A percentile compares a stretch with the other conserved stretches of the same genome.
Evolutionary conservation across 2,888 invertebrate species (phyloP).

Genomic region (Trichacis sp.): DNA sequence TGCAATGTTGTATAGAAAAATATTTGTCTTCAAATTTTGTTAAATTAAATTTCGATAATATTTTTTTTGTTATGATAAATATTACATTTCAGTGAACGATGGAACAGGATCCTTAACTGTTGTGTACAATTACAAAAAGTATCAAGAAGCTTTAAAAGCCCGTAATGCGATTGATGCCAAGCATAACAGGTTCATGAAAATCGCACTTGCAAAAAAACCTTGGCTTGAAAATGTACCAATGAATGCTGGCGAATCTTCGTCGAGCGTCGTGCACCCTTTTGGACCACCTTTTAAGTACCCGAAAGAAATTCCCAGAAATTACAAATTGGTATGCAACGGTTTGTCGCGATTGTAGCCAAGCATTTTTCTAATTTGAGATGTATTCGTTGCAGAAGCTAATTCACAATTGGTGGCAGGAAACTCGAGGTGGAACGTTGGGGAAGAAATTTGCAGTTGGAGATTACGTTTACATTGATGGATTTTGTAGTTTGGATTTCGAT

Average conservation of each 20-base stretch:
- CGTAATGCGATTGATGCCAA: constrained; percentile 26
- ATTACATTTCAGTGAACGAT: constrained; percentile 24
- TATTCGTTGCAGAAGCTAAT: constrained; percentile 25
- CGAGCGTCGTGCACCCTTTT: constrained; percentile 3
- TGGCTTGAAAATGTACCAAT: constrained; percentile 18
- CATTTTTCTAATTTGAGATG: background rate
- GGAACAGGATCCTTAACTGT: constrained; percentile 23
- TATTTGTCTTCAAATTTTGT: too few species aligned
- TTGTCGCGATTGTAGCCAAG: background rate
- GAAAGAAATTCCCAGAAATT: constrained; percentile 26
- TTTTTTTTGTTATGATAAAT: too few species aligned
- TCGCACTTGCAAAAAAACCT: constrained; percentile 18
- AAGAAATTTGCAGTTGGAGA: constrained; percentile 32
- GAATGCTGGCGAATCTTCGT: constrained; percentile 6
- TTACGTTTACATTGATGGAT: constrained; percentile 33
- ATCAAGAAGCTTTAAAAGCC: constrained; percentile 1
- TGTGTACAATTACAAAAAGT: constrained; percentile 13
- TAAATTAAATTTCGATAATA: too few species aligned
- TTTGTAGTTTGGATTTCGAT: constrained; percentile 33
- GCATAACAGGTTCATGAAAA: constrained; percentile 21
- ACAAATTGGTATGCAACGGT: constrained; percentile 20
- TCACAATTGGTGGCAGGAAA: constrained; percentile 36
- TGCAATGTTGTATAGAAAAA: too few species aligned
- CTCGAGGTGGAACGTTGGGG: constrained; percentile 29
- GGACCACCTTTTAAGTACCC: constrained; percentile 28